Percentiles rank a stretch among this genome's conserved stretches.
phyloP scores from a whole-genome alignment of 2,113 vertebrate genomes.

The Phodopus roborovskii region DNA sequence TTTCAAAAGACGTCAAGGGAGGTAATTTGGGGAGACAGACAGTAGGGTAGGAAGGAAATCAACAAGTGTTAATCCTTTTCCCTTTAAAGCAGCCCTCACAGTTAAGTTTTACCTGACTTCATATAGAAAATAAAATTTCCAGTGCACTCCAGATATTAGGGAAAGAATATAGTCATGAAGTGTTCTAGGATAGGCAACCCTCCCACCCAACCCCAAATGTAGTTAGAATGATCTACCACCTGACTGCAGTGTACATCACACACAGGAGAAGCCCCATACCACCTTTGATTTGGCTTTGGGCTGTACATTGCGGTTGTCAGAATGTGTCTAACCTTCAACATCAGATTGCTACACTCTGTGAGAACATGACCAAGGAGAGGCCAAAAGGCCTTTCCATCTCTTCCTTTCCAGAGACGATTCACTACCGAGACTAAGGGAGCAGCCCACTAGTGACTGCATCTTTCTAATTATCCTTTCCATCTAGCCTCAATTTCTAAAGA shows the following conservation, averaged over 20 bases:
- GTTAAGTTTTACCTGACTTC: constrained; percentile 73
- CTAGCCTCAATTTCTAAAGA: constrained; percentile 16
- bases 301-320: not conserved
- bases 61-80: constrained; percentile 60
- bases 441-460: not conserved
- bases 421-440: not conserved
- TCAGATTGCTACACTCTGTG: not conserved
- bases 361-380: not conserved
- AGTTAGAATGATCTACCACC: not conserved
- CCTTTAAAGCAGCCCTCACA: constrained; percentile 67
- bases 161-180: constrained; percentile 35
- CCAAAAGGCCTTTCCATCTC: not conserved
- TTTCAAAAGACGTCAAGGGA: constrained; percentile 65
- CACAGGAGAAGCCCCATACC: not conserved
- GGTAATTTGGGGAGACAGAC: constrained; percentile 43
- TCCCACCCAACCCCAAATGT: not conserved
- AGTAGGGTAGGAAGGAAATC: constrained; percentile 47
- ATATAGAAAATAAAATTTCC: constrained; percentile 71
- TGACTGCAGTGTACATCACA: not conserved
- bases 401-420: not conserved
- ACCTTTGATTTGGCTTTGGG: not conserved
- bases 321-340: not conserved
- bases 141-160: constrained; percentile 62
- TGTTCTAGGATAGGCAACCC: not conserved
- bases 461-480: not conserved